A percentile compares a stretch with the other conserved stretches of the same genome.
phyloP scores from a whole-genome alignment of 35 echinoderm and acorn worm species.

The Heliocidaris tuberculata region DNA sequence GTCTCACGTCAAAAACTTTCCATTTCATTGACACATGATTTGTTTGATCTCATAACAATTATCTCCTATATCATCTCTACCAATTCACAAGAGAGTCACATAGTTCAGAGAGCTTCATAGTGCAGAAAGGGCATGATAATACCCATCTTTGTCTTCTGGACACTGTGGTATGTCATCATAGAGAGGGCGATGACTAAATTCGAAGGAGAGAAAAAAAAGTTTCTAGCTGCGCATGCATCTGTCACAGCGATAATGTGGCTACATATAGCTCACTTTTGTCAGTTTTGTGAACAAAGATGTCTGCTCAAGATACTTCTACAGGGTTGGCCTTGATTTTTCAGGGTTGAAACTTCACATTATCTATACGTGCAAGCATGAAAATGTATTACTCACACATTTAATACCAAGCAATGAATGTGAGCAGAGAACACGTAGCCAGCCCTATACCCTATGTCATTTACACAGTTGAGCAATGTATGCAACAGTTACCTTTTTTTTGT shows the following conservation, averaged over 20 bases:
- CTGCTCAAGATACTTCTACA: neutral
- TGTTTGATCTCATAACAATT: neutral
- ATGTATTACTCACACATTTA: neutral
- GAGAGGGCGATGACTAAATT: neutral
- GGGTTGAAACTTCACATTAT: neutral
- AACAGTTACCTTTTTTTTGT: too few relatives aligned
- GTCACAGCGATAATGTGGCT: neutral
- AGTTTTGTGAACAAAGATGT: neutral
- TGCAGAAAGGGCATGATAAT: neutral
- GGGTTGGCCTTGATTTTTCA: neutral
- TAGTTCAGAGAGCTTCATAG: constrained; percentile 2
- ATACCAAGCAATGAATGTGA: neutral
- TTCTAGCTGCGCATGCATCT: neutral
- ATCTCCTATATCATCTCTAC: neutral
- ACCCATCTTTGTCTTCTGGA: neutral
- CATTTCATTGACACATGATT: neutral
- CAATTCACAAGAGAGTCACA: neutral
- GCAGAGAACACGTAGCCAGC: neutral
- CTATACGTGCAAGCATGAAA: neutral
- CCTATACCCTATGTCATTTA: too few relatives aligned
- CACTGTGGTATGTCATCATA: neutral
- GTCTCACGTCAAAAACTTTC: neutral
- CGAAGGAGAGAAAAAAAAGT: neutral
- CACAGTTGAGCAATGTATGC: too few relatives aligned
- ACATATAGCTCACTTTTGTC: constrained; percentile 1